phyloP scores from a whole-genome alignment of 2,888 invertebrate genomes.

The Diaperis boleti region DNA sequence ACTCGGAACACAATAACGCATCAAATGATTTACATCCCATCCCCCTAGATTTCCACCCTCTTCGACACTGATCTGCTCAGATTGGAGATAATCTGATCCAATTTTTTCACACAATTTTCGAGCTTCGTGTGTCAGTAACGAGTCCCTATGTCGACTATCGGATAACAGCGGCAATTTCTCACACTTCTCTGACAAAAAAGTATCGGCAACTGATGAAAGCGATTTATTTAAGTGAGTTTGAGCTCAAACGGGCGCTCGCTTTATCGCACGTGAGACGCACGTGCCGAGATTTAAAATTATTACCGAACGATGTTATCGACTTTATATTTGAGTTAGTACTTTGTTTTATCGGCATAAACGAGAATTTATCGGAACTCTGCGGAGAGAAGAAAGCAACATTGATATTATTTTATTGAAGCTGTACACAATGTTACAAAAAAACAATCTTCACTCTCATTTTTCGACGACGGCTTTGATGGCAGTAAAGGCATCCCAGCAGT shows the following conservation, averaged over 20 bases:
- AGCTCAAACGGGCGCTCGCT: neutral
- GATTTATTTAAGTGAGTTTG: slow-evolving; percentile 1
- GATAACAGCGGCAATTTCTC: neutral
- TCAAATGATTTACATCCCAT: neutral
- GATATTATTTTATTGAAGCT: no score
- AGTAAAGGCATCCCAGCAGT: no score
- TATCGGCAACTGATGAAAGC: neutral
- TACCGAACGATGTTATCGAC: neutral
- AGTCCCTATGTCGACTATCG: neutral
- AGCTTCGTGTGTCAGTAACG: neutral
- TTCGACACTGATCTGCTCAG: neutral
- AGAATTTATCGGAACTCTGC: neutral
- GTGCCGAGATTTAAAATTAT: slow-evolving; percentile 1
- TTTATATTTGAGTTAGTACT: neutral
- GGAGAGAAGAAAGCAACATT: no score
- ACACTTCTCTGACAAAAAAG: slow-evolving; percentile 1
- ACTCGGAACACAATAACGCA: no score
- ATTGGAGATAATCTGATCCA: slow-evolving; percentile 1
- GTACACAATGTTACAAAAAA: no score
- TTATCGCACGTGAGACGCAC: slow-evolving; percentile 1
- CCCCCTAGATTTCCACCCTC: neutral
- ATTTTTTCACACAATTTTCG: neutral
- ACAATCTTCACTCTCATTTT: no score
- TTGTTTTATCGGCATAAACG: no score
- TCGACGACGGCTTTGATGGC: no score